Evolutionary conservation across 2,113 vertebrate genomes (phyloP), one percentile per base, ranked within the genome.

Genomic region (Burhinus bistriatus): DNA sequence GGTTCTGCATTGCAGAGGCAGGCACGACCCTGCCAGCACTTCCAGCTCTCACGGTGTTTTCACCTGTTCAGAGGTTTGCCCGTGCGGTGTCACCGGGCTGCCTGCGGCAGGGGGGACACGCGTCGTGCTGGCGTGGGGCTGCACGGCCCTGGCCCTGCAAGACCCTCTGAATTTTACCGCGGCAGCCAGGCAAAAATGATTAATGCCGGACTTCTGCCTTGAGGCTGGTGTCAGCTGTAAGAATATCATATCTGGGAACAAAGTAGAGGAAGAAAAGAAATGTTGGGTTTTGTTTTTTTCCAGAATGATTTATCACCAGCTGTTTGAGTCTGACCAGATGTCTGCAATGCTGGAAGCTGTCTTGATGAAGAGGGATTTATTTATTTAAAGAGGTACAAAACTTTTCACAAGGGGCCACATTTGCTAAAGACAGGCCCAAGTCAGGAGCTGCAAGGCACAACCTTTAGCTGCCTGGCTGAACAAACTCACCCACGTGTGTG

Each of bases 51-150:
- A 8, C 0, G 1, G 47, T 26, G 34, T 34, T 62, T 62, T 62
- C 13, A 3, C 23, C 57, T 30, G n/a, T 15, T 47, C 44, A 21
- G 58, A 36, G 70, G 17, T 38, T 82, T 78, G 69, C 34, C 2
- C 1, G 20, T 1, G 2, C 0, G 1, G 32, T 21, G 54, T 55
- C 59, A 25, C 47, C 0, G 1, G 36, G 38, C 38, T 57, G 55
- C 36, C 34, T 27, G n/a, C 38, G 54, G 71, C 18, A 9, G 32
- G n/a, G 42, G 20, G 8, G 8, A 9, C 32, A 27, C 0, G 2
- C 1, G 0, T 9, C 4, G 1, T 9, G 30, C 40, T 34, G 2
- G 1, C 1, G 7, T n/a, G 32, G 17, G 29, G 36, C 11, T 42
- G 22, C 6, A 40, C 7, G 8, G 11, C 22, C 27, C 8, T 0